Base-by-base conservation (phyloP, 1,140 invertebrate species). In the Schlechtendalia chinensis region DNA sequence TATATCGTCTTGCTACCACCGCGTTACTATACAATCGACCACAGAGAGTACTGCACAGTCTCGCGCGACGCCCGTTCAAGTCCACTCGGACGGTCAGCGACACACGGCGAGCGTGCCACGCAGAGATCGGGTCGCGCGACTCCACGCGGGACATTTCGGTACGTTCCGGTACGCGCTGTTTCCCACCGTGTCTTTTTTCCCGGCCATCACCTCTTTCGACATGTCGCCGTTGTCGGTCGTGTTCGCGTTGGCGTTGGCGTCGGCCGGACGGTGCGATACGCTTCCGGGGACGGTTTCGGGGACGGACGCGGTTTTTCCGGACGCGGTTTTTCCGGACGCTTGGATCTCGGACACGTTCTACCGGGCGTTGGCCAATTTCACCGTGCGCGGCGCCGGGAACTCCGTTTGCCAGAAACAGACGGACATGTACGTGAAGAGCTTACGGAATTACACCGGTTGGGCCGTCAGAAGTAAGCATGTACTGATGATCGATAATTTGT, bases 381-480 rank as follows among this genome's bases (percentile, higher is more conserved):
- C 65, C 19, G n/a, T 67, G 1, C 65, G n/a, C 0, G 32, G 11
- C 0, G 65, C 22, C n/a, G 65, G 65, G 19, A 67, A 12, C 65
- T 2, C 65, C n/a, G 32, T n/a, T 67, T 67, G 65, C 12, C 65
- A 22, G 12, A n/a, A 5, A 22, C 65, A 67, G 6, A 1, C 39
- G 12, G 39, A 39, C 1, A 45, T 47, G 39, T 67, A 67, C 39
- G 12, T 22, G 5, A 22, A 2, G 39, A 22, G 45, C 6, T 39
- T 67, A 67, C 32, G 10, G 5, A 67, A 67, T 24, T 67, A 22
- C 14, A 47, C 39, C 1, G n/a, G 39, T 16, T 67, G 65, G 65
- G 65, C 65, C 5, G 65, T 67, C n/a, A 47, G n/a, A 22, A 67
- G 65, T 67, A n/a, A 67, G 65, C 39, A 53, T 14, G 8, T 53